These are phyloP conservation scores for Branchellion lobata DNA, from an alignment of 2,888 invertebrate species.

Conservation along the genomic window DNA sequence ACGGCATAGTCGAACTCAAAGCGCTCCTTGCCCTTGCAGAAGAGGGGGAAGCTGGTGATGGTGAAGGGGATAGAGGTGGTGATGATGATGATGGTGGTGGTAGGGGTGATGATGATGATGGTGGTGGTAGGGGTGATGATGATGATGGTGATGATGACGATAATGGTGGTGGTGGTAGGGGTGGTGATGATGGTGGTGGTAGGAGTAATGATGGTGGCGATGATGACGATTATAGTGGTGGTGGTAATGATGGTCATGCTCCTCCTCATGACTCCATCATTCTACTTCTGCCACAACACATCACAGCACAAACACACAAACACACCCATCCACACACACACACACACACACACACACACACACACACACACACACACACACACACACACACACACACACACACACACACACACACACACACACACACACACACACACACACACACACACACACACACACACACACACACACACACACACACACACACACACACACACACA, in stretches of 20 bases:
- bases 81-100: neutral
- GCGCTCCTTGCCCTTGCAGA: slow-evolving; percentile 75
- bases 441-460: no score
- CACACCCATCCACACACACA: no score
- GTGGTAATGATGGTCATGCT: no score
- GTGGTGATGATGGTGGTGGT: neutral
- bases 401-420: no score
- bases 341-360: no score
- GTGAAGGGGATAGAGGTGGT: neutral
- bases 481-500: no score
- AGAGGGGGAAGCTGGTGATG: slow-evolving; percentile 76
- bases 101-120: no score
- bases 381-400: no score
- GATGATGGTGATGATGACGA: neutral
- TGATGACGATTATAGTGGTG: neutral
- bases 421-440: no score
- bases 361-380: no score
- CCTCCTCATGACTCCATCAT: no score
- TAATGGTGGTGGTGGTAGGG: neutral
- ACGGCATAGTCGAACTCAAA: slow-evolving; percentile 84
- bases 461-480: neutral
- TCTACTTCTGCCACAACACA: neutral
- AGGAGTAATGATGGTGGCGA: neutral
- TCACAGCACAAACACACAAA: neutral
- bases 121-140: no score